A percentile compares a stretch with the other conserved stretches of the same genome.
These are phyloP conservation scores for Pomatostomus ruficeps DNA, from an alignment of 2,113 vertebrate genomes.

Conservation along the genomic window DNA sequence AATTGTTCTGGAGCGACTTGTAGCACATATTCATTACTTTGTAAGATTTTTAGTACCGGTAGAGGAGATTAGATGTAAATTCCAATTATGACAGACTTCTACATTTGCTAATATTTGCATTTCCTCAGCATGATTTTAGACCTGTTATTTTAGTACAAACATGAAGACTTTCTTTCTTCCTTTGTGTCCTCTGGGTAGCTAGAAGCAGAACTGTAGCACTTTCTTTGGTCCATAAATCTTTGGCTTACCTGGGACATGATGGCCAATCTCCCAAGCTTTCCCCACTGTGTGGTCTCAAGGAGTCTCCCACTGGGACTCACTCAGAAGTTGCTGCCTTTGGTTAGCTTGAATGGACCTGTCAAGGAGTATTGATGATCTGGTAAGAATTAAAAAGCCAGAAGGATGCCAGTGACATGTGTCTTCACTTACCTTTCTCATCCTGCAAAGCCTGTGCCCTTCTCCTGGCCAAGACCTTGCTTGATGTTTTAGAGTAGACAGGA, in stretches of 20 bases:
- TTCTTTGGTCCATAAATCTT: neutral
- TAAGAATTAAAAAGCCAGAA: neutral
- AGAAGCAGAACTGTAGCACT: neutral
- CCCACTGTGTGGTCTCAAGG: neutral
- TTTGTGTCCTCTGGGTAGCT: neutral
- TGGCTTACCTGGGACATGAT: neutral
- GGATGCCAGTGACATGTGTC: neutral
- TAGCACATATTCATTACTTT: neutral
- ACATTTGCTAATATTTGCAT: neutral
- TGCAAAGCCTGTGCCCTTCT: neutral
- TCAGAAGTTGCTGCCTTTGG: neutral
- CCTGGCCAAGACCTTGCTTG: neutral
- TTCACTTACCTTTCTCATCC: neutral
- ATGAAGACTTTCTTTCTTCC: neutral
- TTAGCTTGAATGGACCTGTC: neutral
- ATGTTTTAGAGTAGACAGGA: neutral
- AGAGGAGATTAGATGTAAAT: neutral
- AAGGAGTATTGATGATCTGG: neutral
- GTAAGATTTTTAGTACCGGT: neutral
- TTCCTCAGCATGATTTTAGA: neutral
- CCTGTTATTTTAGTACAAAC: neutral
- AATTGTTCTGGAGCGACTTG: neutral
- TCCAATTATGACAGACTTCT: neutral
- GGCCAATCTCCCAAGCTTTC: neutral
- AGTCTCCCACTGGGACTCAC: neutral